Evolutionary conservation across 2,888 invertebrate genomes (phyloP).

Genomic region (Stenichneumon culpator): DNA sequence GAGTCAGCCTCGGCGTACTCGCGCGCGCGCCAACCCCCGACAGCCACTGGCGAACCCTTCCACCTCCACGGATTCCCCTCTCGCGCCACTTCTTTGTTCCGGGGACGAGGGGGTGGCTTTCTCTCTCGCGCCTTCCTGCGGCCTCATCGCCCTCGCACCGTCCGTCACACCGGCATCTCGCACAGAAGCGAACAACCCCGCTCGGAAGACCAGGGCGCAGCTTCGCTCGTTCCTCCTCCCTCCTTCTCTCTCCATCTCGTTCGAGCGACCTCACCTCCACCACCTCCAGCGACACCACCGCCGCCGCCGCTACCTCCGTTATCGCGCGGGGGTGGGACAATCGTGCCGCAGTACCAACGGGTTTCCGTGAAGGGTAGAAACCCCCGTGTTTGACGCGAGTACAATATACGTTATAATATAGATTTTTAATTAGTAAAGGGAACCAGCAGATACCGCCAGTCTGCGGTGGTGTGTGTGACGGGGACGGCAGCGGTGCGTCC

Average conservation of each 20-base stretch:
- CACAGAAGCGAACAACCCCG: not conserved
- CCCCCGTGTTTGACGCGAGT: constrained; percentile 60
- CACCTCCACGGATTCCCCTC: constrained; percentile 57
- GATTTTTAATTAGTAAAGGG: constrained; percentile 65
- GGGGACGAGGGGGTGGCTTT: constrained; percentile 27
- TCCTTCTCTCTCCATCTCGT: constrained; percentile 40
- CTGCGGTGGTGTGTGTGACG: constrained; percentile 1
- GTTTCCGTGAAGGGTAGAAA: constrained; percentile 76
- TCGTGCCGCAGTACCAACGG: constrained; percentile 80
- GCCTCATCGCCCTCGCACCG: constrained; percentile 38
- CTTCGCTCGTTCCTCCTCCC: constrained; percentile 54
- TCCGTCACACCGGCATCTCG: constrained; percentile 41
- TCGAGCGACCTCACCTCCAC: constrained; percentile 56
- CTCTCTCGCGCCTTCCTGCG: constrained; percentile 32
- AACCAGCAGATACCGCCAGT: constrained; percentile 23
- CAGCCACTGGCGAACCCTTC: constrained; percentile 38
- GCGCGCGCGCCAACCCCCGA: constrained; percentile 44
- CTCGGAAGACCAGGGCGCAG: constrained; percentile 64
- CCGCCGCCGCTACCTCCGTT: constrained; percentile 58
- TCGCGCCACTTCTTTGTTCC: constrained; percentile 65
- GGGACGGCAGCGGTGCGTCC: not conserved
- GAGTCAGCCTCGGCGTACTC: constrained; percentile 44
- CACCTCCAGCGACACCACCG: constrained; percentile 53
- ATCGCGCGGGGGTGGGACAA: constrained; percentile 70
- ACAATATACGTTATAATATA: constrained; percentile 65